Base-by-base conservation (phyloP, 2,888 invertebrate species). In the Tenthredo livida region DNA sequence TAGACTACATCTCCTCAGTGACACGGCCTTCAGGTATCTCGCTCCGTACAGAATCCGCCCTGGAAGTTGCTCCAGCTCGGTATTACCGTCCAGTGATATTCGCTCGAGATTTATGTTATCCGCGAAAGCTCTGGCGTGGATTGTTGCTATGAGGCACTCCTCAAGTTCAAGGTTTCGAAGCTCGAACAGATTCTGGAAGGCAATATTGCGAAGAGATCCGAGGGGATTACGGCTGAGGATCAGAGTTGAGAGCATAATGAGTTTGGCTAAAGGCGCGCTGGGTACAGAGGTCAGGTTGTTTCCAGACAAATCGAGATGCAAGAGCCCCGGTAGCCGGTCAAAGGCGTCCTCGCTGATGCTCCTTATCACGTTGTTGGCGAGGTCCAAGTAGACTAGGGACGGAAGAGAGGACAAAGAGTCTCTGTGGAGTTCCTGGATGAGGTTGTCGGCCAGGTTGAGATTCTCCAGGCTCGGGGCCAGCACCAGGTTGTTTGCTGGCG, bases 161-260 rank as follows among this genome's bases (percentile, higher is more conserved):
- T 92, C 89, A 90, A 98, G 94, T 92, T 96, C 96, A 90, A 98
- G 94, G 92, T 95, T 96, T 91, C 96, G 96, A 89, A 98, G 94
- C 93, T 97, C 97, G 93, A 97, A 97, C 85, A 98, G 95, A 93
- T 97, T 97, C 90, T 97, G 95, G 91, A 98, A 97, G 87, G 97
- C 97, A 84, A 97, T 96, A 25, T 97, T 95, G 86, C 96, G 96
- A 89, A 98, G 94, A 89, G 95, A 94, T 89, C 94, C 95, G 90
- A 98, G 96, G 89, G 96, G 96, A 94, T 98, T 98, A 88, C 96
- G 96, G 92, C 97, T 97, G 90, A 98, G 94, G 90, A 96, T 96
- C 89, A 98, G 95, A 92, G 95, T 96, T 86, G 96, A 96, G 89
- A 98, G 95, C 92, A 97, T 96, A 86, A 96, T 95, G 91, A 98